Evolutionary conservation across 2,888 invertebrate genomes (phyloP).

Genomic region (Drosophila melanosoma): DNA sequence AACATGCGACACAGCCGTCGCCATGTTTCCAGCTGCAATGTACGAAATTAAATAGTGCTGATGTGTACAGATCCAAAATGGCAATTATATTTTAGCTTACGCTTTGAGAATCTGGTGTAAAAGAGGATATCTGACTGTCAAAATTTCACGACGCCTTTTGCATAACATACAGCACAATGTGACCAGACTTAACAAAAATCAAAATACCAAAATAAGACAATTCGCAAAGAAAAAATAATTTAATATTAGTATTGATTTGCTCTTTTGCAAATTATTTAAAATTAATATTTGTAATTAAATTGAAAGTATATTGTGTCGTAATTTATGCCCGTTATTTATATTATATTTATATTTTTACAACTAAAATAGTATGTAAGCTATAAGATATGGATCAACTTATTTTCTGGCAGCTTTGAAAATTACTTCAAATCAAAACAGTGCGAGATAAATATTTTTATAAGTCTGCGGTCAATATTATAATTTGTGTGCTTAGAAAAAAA

Average conservation of each 20-base stretch:
- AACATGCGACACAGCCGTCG: conserved; percentile 76
- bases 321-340: not conserved
- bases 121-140: conserved; percentile 47
- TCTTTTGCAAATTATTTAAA: not conserved
- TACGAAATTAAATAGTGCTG: not conserved
- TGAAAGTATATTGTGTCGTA: not conserved
- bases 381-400: not conserved
- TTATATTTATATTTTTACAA: conserved; percentile 7
- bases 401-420: conserved; percentile 34
- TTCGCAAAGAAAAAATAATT: not conserved
- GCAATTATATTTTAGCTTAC: conserved; percentile 50
- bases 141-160: conserved; percentile 76
- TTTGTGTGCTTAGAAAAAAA: not conserved
- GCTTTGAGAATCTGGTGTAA: conserved; percentile 35
- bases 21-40: conserved; percentile 63
- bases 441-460: not conserved
- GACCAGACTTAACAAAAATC: conserved; percentile 20
- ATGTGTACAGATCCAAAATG: not conserved
- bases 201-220: conserved; percentile 26
- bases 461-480: not conserved
- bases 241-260: not conserved
- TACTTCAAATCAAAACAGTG: conserved; percentile 5
- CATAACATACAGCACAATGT: conserved; percentile 76
- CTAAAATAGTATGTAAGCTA: conserved; percentile 1
- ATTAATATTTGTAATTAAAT: not conserved